Conservation (phyloP, 2,113 vertebrate species). For the Chaetura pelagica region DNA sequence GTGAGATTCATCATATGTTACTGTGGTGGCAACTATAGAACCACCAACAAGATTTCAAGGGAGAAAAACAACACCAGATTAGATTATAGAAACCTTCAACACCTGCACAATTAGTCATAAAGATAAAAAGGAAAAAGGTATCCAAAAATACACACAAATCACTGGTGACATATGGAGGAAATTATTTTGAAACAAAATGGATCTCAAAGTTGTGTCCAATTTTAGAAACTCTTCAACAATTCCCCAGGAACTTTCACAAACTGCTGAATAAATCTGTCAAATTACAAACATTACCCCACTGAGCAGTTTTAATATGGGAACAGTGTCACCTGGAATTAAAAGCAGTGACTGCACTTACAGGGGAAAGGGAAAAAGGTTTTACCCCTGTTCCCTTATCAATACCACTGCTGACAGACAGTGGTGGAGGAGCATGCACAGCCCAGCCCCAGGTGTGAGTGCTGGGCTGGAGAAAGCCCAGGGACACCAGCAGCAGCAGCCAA, state of each 20-base stretch:
- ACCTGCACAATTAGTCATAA: not conserved
- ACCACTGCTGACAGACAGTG: not conserved
- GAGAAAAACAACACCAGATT: not conserved
- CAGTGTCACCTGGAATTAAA: not conserved
- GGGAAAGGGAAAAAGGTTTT: not conserved
- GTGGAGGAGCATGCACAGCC: not conserved
- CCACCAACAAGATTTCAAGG: not conserved
- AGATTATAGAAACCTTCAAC: not conserved
- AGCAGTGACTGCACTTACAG: not conserved
- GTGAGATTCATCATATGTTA: not conserved
- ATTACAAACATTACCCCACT: not conserved
- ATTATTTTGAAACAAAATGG: not conserved
- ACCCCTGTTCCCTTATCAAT: not conserved
- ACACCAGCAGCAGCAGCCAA: accelerated
- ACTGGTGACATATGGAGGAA: not conserved
- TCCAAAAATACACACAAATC: not conserved
- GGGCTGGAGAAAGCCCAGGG: not conserved
- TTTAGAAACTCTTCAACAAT: not conserved
- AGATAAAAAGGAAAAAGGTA: not conserved
- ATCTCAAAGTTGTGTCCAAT: not conserved
- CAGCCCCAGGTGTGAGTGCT: not conserved
- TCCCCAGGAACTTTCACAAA: not conserved
- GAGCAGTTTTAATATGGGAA: not conserved
- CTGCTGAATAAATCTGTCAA: not conserved
- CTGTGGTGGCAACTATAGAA: not conserved